Conservation (phyloP, 2,888 invertebrate species). For the Minunthozetes semirufus region DNA sequence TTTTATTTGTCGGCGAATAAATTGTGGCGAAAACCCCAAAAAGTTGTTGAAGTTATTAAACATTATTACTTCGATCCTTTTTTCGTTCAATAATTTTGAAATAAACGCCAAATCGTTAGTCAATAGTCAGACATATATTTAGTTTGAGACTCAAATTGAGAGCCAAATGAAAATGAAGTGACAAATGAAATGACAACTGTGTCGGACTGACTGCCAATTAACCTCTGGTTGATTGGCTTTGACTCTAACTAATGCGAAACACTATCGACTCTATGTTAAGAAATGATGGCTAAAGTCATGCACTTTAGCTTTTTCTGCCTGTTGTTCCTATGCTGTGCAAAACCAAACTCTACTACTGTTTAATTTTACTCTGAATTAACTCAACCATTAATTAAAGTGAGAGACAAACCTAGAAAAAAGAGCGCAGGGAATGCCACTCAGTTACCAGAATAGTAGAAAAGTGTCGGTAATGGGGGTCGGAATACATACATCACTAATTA, state of each 20-base stretch:
- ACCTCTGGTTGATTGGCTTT: not conserved
- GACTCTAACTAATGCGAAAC: not conserved
- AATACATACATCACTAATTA: conserved; percentile 26
- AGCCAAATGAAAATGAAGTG: not conserved
- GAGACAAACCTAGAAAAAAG: conserved; percentile 1
- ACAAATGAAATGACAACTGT: not conserved
- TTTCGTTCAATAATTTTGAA: no score
- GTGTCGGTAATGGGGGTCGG: not conserved
- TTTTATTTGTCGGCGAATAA: not conserved
- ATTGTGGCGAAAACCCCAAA: not conserved
- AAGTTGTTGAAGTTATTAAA: not conserved
- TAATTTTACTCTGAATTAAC: not conserved
- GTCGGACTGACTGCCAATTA: conserved; percentile 8
- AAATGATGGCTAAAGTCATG: not conserved
- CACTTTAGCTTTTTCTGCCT: not conserved
- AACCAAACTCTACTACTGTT: not conserved
- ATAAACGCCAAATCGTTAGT: no score
- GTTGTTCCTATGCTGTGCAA: not conserved
- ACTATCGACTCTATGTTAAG: not conserved
- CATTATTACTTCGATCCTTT: not conserved
- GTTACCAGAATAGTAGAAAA: not conserved
- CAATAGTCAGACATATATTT: not conserved
- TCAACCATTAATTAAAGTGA: conserved; percentile 27
- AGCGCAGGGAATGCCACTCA: not conserved
- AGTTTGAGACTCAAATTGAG: not conserved